Evolutionary conservation across 2,113 vertebrate species (phyloP), one percentile per base, ranked within the genome.

Genomic region (Pseudolaguvia tuberculata): DNA sequence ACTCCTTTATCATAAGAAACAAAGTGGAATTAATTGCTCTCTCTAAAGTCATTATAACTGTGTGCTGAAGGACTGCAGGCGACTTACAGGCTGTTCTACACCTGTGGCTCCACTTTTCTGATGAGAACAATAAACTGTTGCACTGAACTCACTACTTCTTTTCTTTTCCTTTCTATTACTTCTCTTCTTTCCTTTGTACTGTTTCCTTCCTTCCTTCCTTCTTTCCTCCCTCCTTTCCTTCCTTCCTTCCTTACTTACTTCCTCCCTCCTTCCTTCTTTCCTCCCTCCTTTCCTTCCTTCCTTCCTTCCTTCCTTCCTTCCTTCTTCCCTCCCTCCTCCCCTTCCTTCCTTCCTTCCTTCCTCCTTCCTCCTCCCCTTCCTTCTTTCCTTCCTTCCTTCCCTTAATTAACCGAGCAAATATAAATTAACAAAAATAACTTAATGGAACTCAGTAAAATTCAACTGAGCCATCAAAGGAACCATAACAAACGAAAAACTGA

Each of bases 21-120:
- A 69, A 58, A 55, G 55, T 77, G 48, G 68, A 58, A 83, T 81
- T 70, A 61, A 55, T 82, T 75, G 63, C 50, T 73, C 53, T 63
- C 56, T 67, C 52, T 72, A 50, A 75, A 76, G 70, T 73, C 4
- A 70, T 79, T 47, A 56, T 31, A 20, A 29, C 76, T 55, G 51
- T 70, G 39, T 45, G 7, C 10, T 11, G 70, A 31, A 11, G 25
- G 70, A 45, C 51, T 23, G 21, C 45, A 29, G 23, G 50, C n/a
- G 10, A 20, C 61, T 65, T 35, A 18, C 52, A 70, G 50, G 13
- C 68, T 42, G 20, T 53, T 27, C 69, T 20, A 17, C 31, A 55
- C 31, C 31, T 42, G 48, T 39, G 31, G 27, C 23, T 13, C 13
- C 20, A 21, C 45, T 51, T 29, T 51, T 23, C 45, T 51, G n/a